Evolutionary conservation across 2,888 invertebrate genomes (phyloP).

Genomic region (Fissipunctia ypsillon): DNA sequence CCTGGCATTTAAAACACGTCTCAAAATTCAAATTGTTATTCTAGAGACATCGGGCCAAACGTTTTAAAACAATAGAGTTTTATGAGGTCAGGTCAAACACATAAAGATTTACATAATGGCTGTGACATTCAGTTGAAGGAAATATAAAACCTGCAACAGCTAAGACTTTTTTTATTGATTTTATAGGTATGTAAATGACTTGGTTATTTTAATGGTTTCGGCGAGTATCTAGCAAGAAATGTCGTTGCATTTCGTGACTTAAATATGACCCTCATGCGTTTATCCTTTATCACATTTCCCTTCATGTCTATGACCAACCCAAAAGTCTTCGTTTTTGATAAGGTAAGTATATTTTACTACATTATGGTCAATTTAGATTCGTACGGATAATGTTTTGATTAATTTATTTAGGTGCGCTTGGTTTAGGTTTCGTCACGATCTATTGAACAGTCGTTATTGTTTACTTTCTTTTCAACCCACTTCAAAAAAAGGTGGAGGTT

Average conservation of each 20-base stretch:
- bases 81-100: constrained; percentile 34
- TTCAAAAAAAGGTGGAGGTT: no score
- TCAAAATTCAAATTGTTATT: constrained; percentile 9
- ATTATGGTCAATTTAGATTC: background rate
- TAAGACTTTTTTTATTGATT: background rate
- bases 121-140: constrained; percentile 39
- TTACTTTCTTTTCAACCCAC: background rate
- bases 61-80: constrained; percentile 28
- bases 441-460: background rate
- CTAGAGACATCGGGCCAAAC: constrained; percentile 9
- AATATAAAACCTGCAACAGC: constrained; percentile 2
- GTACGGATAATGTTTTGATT: background rate
- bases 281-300: background rate
- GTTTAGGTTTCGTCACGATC: background rate
- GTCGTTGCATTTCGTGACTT: background rate
- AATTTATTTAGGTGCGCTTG: background rate
- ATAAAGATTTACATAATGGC: background rate
- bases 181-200: background rate
- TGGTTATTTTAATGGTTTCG: background rate
- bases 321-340: background rate
- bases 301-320: background rate
- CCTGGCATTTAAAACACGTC: background rate
- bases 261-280: background rate
- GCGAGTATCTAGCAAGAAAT: background rate
- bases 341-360: background rate